A percentile compares a stretch with the other conserved stretches of the same genome.
These are phyloP conservation scores for Molorchus minor DNA, from an alignment of 2,888 invertebrate species.

Conservation along the genomic window DNA sequence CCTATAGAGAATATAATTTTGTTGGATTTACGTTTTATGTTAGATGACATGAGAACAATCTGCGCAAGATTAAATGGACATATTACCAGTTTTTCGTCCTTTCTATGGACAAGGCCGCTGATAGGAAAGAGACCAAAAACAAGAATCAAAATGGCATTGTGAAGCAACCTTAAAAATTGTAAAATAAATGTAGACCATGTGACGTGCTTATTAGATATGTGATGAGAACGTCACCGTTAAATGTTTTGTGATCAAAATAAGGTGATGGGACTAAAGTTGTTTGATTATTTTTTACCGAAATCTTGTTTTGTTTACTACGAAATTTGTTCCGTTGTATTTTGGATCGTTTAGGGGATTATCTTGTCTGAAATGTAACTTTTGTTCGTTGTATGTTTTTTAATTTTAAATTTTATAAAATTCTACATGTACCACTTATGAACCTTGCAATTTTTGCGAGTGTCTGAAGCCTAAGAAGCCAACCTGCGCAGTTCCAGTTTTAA, in stretches of 20 bases:
- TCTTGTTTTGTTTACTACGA: too few relatives aligned
- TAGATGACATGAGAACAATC: too few relatives aligned
- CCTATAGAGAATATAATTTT: too few relatives aligned
- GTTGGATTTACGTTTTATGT: too few relatives aligned
- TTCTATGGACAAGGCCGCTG: too few relatives aligned
- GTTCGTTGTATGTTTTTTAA: conserved; percentile 31
- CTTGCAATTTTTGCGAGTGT: conserved; percentile 40
- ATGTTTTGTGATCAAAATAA: conserved; percentile 41
- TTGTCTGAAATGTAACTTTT: too few relatives aligned
- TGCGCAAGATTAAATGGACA: too few relatives aligned
- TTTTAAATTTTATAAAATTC: conserved; percentile 32
- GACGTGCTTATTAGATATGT: conserved; percentile 6
- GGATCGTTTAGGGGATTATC: too few relatives aligned
- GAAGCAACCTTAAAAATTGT: conserved; percentile 20
- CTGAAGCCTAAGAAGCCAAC: too few relatives aligned
- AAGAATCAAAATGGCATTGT: neutral
- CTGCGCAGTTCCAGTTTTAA: too few relatives aligned
- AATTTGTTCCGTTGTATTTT: too few relatives aligned
- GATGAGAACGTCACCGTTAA: conserved; percentile 18
- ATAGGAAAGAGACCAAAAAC: neutral
- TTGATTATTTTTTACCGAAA: conserved; percentile 11
- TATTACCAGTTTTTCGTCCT: too few relatives aligned
- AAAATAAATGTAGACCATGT: conserved; percentile 21
- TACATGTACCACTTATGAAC: conserved; percentile 45
- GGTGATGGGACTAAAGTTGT: conserved; percentile 53